Evolutionary conservation across 2,888 invertebrate species (phyloP), one percentile per base, ranked within the genome.

Genomic region (Hanleya hanleyi): DNA sequence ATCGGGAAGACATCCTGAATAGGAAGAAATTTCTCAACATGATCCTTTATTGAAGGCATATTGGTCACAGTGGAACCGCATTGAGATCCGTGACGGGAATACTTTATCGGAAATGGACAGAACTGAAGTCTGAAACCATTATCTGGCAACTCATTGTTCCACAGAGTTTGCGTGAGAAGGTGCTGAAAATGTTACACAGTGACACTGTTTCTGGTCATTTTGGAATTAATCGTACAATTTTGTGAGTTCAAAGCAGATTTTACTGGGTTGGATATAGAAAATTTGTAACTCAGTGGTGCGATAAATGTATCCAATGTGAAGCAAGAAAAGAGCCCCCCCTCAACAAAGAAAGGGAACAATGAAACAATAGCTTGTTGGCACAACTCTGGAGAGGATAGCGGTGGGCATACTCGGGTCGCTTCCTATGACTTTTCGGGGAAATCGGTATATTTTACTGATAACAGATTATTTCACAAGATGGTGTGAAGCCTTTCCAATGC

Each of bases 401-500:
- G 51, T 81, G 18, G 81, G 78, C 57, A 74, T 78, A 26, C 49
- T 81, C 33, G 78, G 83, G 7, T 76, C 77, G 7, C 67, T 81
- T 1, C 76, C 74, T 15, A 64, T 69, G 22, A 80, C 77, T 33
- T 61, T 65, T 9, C 69, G 73, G 57, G 71, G 70, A 7, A 80
- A 81, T 62, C 37, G 66, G 15, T 81, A 79, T 66, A 77, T 82
- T 22, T 71, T 82, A 38, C 78, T 83, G 9, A 26, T 74, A 15
- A 57, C 68, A 1, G 77, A 79, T 61, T 79, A 81, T 67, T 83
- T 77, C 69, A 75, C 77, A 4, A 81, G 77, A 47, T 79, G 78
- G 78, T 67, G 29, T 67, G 73, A 26, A 73, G 51, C 69, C 6
- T 29, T 62, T 36, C 22, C 71, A 18, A 9, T 74, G 35, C 71